These are phyloP conservation scores for Frankliniella fusca DNA, from an alignment of 2,888 invertebrate genomes.

Conservation along the genomic window DNA sequence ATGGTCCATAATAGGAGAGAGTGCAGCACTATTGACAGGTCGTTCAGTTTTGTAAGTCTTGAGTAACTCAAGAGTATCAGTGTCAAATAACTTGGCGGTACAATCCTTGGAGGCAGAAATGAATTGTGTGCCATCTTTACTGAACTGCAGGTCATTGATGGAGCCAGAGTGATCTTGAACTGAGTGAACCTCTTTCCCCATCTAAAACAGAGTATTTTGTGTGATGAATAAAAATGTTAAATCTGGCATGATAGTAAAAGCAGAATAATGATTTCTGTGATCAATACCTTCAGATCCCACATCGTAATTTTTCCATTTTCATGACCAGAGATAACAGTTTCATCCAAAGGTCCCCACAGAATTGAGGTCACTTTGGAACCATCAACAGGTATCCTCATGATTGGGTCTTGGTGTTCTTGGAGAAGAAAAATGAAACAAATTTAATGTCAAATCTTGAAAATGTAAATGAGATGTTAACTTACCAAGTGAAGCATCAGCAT, in stretches of 20 bases:
- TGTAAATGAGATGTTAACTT: conserved; percentile 35
- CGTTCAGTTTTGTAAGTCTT: conserved; percentile 97
- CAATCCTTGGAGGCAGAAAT: conserved; percentile 96
- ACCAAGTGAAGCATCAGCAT: conserved; percentile 63
- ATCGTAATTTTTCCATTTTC: conserved; percentile 89
- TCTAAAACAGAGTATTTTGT: conserved; percentile 53
- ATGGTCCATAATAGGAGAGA: conserved; percentile 93
- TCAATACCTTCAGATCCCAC: conserved; percentile 80
- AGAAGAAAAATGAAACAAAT: conserved; percentile 5
- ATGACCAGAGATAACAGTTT: conserved; percentile 86
- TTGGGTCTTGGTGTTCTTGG: conserved; percentile 62
- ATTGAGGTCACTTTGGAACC: conserved; percentile 86
- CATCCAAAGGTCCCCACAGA: conserved; percentile 91
- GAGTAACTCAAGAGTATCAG: conserved; percentile 74
- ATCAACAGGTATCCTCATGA: conserved; percentile 71
- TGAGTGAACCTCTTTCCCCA: conserved; percentile 73
- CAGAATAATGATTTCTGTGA: not conserved
- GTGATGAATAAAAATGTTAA: not conserved
- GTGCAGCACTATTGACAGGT: conserved; percentile 96
- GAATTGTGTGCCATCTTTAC: conserved; percentile 90
- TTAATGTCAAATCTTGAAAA: not conserved
- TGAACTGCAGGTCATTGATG: conserved; percentile 95
- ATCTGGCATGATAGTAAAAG: not conserved
- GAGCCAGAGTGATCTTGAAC: conserved; percentile 77
- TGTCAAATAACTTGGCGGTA: conserved; percentile 92